Evolutionary conservation across 2,113 vertebrate genomes (phyloP), one percentile per base, ranked within the genome.

Genomic region (Pavo muticus): DNA sequence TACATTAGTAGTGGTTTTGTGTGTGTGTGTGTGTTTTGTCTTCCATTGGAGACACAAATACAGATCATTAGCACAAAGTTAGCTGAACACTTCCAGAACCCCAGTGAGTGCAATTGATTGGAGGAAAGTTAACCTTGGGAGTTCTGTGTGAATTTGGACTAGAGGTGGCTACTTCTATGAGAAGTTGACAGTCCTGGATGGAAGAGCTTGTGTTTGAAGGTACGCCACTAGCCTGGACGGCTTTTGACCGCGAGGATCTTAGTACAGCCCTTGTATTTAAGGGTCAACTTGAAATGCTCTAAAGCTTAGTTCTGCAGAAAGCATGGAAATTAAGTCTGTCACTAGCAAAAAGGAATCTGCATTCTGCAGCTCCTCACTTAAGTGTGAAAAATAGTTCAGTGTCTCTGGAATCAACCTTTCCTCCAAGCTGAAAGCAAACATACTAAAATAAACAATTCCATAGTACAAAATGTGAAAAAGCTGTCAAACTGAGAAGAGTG

Each of bases 401-500:
- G 39, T 83, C 82, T n/a, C 64, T 91, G 48, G 17, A 86, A 64
- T 67, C 1, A 2, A 35, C 39, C 29, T 84, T 93, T 73, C 75
- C 54, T 87, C 64, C 44, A 76, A 63, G 64, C 8, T 71, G 47
- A 88, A 91, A 79, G 47, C 82, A 90, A 85, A 70, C 40, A 65
- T 2, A 2, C 23, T 68, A 73, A 87, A 94, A 81, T n/a, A 84
- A 87, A 85, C 35, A 61, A 21, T 90, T 74, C 39, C 85, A 0
- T 44, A 52, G 39, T 64, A 80, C 45, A 65, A 83, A 90, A 88
- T 54, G 64, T 87, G 67, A 39, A 87, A 94, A 95, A 80, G 8
- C 19, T 89, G 63, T 94, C 56, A 70, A 52, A 47, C 19, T 92
- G 60, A 82, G 69, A 37, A 37, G 47, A 78, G 37, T 52, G 64